Conservation (phyloP, 2,113 vertebrate species). For the Catharus fuscescens region DNA sequence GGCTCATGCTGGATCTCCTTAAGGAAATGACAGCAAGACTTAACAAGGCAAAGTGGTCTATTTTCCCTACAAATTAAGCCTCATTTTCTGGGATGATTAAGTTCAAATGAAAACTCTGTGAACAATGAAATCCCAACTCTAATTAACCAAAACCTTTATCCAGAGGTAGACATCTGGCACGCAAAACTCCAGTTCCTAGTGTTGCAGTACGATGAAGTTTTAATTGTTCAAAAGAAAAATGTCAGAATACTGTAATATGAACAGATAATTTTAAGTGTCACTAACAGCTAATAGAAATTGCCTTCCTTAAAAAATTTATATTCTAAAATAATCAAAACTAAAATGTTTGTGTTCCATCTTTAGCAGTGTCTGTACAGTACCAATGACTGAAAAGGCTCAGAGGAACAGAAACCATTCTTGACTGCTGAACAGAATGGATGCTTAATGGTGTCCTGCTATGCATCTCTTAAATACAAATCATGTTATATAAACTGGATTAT, state of each 20-base stretch:
- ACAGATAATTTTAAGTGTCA: not conserved
- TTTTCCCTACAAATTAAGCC: conserved; percentile 9
- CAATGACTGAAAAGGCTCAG: not conserved
- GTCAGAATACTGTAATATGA: not conserved
- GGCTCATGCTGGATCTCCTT: not conserved
- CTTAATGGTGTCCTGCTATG: not conserved
- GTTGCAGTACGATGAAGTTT: not conserved
- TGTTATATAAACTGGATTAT: not conserved
- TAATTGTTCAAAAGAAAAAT: not conserved
- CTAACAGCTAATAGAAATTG: not conserved
- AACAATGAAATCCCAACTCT: not conserved
- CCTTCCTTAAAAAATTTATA: not conserved
- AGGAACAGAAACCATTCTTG: not conserved
- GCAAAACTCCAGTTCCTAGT: not conserved
- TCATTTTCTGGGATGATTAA: conserved; percentile 14
- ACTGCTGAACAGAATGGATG: not conserved
- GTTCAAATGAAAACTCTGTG: not conserved
- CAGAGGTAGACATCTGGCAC: not conserved
- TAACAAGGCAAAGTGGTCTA: not conserved
- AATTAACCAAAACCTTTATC: conserved; percentile 14
- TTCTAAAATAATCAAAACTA: not conserved
- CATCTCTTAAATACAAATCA: not conserved
- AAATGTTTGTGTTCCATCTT: not conserved
- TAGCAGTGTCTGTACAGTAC: not conserved
- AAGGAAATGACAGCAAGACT: not conserved